Conservation (phyloP, 2,888 invertebrate genomes). For the Caenorhabditis panamensis region DNA sequence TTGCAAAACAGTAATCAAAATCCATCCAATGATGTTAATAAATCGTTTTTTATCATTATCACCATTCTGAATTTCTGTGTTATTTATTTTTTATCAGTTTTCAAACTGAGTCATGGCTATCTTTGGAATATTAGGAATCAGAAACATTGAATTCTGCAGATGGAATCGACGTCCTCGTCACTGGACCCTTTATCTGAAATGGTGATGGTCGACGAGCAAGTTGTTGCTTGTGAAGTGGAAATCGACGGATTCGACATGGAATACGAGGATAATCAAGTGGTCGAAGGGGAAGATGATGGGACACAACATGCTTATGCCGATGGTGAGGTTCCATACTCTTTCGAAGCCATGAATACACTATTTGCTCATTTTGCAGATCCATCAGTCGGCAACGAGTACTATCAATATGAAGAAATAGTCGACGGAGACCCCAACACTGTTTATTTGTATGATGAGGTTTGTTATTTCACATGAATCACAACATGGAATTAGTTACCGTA, state of each 20-base stretch:
- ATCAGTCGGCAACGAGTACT: conserved; percentile 18
- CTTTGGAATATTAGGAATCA: no score
- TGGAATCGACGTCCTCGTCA: conserved; percentile 17
- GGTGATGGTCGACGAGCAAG: conserved; percentile 48
- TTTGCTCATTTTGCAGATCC: conserved; percentile 2
- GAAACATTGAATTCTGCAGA: no score
- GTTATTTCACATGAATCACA: no score
- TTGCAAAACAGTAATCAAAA: background rate
- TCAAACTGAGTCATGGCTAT: background rate
- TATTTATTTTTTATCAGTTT: background rate
- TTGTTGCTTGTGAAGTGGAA: conserved; percentile 52
- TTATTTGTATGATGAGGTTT: conserved; percentile 29
- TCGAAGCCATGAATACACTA: no score
- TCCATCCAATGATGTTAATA: background rate
- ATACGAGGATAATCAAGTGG: background rate
- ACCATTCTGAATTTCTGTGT: background rate
- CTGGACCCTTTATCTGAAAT: conserved; percentile 8
- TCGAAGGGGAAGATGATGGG: background rate
- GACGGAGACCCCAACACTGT: conserved; percentile 26
- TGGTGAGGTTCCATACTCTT: background rate
- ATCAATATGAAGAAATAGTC: conserved; percentile 19
- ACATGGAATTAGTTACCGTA: background rate
- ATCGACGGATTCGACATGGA: conserved; percentile 42
- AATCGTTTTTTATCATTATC: conserved; percentile 2
- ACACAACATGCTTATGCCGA: background rate